Evolutionary conservation across 2,888 invertebrate genomes (phyloP).

Genomic region (Orchestes rusci): DNA sequence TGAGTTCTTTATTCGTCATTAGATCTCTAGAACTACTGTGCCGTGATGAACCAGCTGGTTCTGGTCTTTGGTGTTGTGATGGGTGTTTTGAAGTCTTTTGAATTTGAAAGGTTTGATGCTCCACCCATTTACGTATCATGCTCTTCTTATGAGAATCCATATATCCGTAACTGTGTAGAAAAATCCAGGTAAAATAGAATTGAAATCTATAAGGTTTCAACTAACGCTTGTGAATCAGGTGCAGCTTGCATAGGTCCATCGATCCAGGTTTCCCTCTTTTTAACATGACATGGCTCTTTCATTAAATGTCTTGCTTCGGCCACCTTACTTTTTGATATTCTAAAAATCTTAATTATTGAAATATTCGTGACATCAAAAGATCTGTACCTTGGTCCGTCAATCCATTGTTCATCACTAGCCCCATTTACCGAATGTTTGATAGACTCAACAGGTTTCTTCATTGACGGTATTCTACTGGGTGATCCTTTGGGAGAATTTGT

Average conservation of each 20-base stretch:
- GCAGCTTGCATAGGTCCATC: conserved; percentile 81
- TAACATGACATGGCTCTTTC: conserved; percentile 67
- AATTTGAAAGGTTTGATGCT: conserved; percentile 80
- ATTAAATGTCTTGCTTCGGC: conserved; percentile 75
- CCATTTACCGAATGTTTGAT: conserved; percentile 47
- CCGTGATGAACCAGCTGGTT: conserved; percentile 5
- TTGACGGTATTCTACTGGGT: conserved; percentile 46
- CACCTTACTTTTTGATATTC: conserved; percentile 26
- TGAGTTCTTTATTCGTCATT: conserved; percentile 46
- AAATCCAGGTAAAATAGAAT: too few relatives aligned
- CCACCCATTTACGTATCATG: conserved; percentile 90
- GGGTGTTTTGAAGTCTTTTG: conserved; percentile 49
- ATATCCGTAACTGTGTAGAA: conserved; percentile 75
- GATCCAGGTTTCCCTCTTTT: conserved; percentile 89
- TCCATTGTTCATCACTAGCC: conserved; percentile 88
- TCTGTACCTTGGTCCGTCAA: conserved; percentile 78
- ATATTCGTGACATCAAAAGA: neutral
- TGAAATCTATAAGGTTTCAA: too few relatives aligned
- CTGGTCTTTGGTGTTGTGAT: conserved; percentile 27
- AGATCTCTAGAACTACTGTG: conserved; percentile 12
- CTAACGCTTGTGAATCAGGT: conserved; percentile 26
- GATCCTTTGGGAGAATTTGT: conserved; percentile 50
- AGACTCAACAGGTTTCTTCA: conserved; percentile 47
- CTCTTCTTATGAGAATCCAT: conserved; percentile 90
- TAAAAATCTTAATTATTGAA: conserved; percentile 6